Evolutionary conservation across 1,140 invertebrate genomes (phyloP), one percentile per base, ranked within the genome.

Genomic region (Tetramorium alpestre): DNA sequence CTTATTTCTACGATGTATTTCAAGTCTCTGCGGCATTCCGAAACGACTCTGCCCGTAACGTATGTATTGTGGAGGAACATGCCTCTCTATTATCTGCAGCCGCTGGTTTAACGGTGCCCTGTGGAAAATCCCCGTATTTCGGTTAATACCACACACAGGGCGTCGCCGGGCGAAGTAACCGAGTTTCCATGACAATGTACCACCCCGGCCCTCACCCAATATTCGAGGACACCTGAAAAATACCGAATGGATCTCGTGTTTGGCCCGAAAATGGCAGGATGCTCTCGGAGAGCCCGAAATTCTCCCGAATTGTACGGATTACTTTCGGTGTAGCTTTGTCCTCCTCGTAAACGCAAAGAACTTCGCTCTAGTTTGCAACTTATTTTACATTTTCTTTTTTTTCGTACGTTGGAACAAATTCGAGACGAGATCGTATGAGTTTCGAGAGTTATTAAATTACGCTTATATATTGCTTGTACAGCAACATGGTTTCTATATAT

Each of bases 221-320:
- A 49, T 87, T 88, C 77, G 22, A 78, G 54, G 70, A 54, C 64
- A 88, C 49, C 60, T 81, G 86, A 87, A 47, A 87, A 77, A 87
- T 85, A 76, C 73, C 85, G 54, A 70, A 38, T 64, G 72, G 58
- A 44, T 84, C 78, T 65, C 22, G 38, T 85, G 90, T 77, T 82
- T 88, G 58, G n/a, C 11, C 18, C 62, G 11, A 49, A 18, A 41
- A 38, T 11, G 51, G 11, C 8, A 58, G 58, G 47, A 51, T 64
- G 56, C 44, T 33, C 62, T 28, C 11, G 25, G 47, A 38, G 56
- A 62, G 41, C 1, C 6, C 28, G 25, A 54, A 69, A 75, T 90
- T 75, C 80, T 10, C 11, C 3, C 44, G 44, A 73, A 64, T 49
- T 10, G 33, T 33, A 11, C 18, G 75, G 64, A 80, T 75, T 44